These are phyloP conservation scores for Drosophila barbarae DNA, from an alignment of 2,888 invertebrate genomes.

Conservation along the genomic window DNA sequence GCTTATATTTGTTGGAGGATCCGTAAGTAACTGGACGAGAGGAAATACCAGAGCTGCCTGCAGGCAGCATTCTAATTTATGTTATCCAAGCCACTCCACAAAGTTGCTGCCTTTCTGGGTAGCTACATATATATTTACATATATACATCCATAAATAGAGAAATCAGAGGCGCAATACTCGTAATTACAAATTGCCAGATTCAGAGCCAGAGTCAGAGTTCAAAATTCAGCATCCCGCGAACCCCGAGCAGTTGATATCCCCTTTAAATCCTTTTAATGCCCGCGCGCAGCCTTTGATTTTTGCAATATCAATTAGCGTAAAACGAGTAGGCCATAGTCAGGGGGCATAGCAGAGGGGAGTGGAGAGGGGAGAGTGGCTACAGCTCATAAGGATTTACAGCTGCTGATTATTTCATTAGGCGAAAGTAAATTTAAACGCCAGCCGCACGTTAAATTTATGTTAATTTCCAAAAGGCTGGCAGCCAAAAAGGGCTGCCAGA, in stretches of 20 bases:
- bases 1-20: conserved; percentile 8
- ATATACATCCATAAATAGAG: background rate
- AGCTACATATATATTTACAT: background rate
- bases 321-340: conserved; percentile 42
- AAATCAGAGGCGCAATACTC: conserved; percentile 30
- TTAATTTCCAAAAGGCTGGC: conserved; percentile 53
- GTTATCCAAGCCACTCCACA: conserved; percentile 32
- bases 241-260: conserved; percentile 23
- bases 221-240: background rate
- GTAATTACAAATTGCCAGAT: conserved; percentile 57
- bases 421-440: conserved; percentile 62
- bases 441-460: conserved; percentile 64
- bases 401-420: conserved; percentile 64
- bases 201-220: conserved; percentile 11
- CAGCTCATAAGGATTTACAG: conserved; percentile 54
- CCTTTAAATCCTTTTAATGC: conserved; percentile 49
- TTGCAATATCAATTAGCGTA: conserved; percentile 69
- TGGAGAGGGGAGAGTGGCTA: conserved; percentile 2
- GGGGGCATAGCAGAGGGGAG: conserved; percentile 4
- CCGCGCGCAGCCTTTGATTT: conserved; percentile 60
- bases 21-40: conserved; percentile 20
- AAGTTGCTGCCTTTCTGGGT: conserved; percentile 1
- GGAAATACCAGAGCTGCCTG: conserved; percentile 18
- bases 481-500: conserved; percentile 29
- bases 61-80: conserved; percentile 55